Base-by-base conservation (phyloP, 2,888 invertebrate genomes). In the Eupeodes latifasciatus region DNA sequence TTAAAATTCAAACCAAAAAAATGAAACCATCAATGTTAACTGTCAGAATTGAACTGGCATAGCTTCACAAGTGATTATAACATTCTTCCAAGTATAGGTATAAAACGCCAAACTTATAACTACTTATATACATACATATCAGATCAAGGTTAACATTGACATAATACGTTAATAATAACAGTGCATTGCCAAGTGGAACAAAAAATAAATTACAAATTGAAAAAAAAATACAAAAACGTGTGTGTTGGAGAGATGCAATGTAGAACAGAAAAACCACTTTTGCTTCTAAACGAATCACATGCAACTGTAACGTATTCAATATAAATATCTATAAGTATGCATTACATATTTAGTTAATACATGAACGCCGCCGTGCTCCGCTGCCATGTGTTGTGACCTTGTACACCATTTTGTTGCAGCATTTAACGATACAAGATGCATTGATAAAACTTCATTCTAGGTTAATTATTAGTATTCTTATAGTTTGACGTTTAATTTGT, bases 141-240 rank as follows among this genome's bases (percentile, higher is more conserved):
- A 85, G 85, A 85, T 81, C 89, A 89, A 89, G 89, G 89, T 85
- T 89, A 82, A 51, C 85, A 85, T 89, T 89, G 89, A 89, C 89
- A 89, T 89, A 89, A 89, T 82, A 85, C 89, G 81, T 84, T 85
- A 78, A 88, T 85, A 88, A 88, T 88, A 88, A 88, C 88, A 88
- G 88, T 88, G 88, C 85, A 88, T 85, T 88, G 74, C 85, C 88
- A 85, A 88, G 72, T 77, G 55, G 72, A 77, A 81, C 69, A 72
- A 49, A 36, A 79, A 49, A 44, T 27, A 27, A 27, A 27, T 27
- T 27, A 47, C 27, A 59, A 61, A 12, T n/a, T 78, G 59, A 47
- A 36, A 47, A 51, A 61, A 64, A 12, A 62, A n/a, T 47, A 7
- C 10, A 75, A 72, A 71, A 72, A 71, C 59, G 61, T 69, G 16